A percentile compares a stretch with the other conserved stretches of the same genome.
Conservation (phyloP, 2,113 vertebrate species). For the Cyprinus carpio region DNA sequence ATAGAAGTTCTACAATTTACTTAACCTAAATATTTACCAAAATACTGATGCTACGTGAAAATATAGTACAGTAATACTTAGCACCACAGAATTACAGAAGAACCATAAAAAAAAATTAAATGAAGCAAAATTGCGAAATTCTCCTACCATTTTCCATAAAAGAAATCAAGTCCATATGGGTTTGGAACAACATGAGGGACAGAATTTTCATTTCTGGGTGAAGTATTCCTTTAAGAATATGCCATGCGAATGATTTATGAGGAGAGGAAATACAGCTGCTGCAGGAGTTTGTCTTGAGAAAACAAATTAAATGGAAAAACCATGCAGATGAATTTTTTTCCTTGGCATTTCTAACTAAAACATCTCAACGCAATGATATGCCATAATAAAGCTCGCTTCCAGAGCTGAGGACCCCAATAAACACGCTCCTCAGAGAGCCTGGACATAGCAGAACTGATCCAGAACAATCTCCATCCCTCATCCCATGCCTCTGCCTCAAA, state of each 20-base stretch:
- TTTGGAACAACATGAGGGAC: background rate
- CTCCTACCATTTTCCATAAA: background rate
- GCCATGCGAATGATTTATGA: background rate
- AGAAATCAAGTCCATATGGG: background rate
- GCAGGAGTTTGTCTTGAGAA: background rate
- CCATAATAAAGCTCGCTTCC: constrained; percentile 1
- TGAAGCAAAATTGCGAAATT: background rate
- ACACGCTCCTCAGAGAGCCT: background rate
- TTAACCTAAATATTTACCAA: background rate
- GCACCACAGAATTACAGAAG: background rate
- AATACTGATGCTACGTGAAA: no score
- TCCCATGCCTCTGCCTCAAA: constrained; percentile 5
- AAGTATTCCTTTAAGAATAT: background rate
- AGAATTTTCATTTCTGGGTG: background rate
- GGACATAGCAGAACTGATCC: background rate
- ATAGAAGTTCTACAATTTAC: background rate
- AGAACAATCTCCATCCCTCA: constrained; percentile 6
- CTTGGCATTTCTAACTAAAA: constrained; percentile 10
- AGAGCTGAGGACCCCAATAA: constrained; percentile 9
- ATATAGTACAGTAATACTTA: no score
- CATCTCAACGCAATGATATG: background rate
- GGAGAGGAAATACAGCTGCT: no score
- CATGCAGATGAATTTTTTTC: background rate
- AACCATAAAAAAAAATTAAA: background rate
- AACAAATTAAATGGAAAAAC: background rate